Evolutionary conservation across 2,888 invertebrate genomes (phyloP), one percentile per base, ranked within the genome.

Genomic region (Acanthopleura granulata): DNA sequence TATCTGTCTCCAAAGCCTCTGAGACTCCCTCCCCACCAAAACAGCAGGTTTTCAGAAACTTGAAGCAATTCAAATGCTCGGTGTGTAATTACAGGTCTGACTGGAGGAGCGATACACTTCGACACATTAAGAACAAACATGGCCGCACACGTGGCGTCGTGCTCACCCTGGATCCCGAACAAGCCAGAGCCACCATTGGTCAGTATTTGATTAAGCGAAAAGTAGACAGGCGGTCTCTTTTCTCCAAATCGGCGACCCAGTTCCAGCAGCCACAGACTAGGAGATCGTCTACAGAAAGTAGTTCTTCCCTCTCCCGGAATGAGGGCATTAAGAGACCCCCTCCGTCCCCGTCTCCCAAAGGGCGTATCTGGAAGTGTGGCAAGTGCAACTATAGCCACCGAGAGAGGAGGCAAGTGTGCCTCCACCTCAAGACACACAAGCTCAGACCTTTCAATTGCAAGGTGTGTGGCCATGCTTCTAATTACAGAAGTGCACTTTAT

Each of bases 41-140:
- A 71, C 16, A 25, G 6, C 18, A 18, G n/a, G 16, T 71, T 4
- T 22, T 30, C 6, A 50, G 69, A 22, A 73, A 73, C 16, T 76
- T 77, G 71, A 70, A 75, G 88, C 97, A 97, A 1, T 97, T 97
- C 90, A 96, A 97, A 91, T 98, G 98, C 91, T 97, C 97, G 0
- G 92, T 95, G 18, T 98, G 97, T 91, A 94, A 95, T 75, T 97
- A 97, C 89, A 94, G 96, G 84, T 97, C 97, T 49, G 98, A 98
- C 89, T 98, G 97, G 97, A 94, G 97, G 80, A 97, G 97, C 96
- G 98, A 98, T 91, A 96, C 98, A 78, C 96, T 96, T 40, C 96
- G 98, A 90, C 98, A 98, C 90, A 97, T 98, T 81, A 95, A 96
- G 86, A 81, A 87, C 12, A 83, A 83, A 29, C 90, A 90, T 81